A percentile compares a stretch with the other conserved stretches of the same genome.
phyloP scores from a whole-genome alignment of 2,888 invertebrate species.

The Morinoia aosen region DNA sequence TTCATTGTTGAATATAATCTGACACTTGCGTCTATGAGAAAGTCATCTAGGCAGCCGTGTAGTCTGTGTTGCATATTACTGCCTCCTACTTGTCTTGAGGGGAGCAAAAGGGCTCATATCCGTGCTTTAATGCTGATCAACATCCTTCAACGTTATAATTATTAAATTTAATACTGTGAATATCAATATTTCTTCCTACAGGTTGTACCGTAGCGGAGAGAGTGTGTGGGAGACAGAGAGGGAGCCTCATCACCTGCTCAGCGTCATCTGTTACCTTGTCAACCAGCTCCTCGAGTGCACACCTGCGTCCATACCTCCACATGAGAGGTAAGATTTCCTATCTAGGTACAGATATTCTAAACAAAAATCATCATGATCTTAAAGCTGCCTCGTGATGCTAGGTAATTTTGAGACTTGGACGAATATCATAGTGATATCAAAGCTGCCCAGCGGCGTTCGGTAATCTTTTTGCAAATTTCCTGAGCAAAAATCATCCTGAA shows the following conservation, averaged over 20 bases:
- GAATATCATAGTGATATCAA: no score
- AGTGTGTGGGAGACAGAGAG: constrained; percentile 88
- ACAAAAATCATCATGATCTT: neutral
- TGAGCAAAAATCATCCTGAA: neutral
- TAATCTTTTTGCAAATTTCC: neutral
- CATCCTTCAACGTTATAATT: no score
- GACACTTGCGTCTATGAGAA: no score
- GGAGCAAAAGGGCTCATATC: no score
- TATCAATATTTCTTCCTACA: constrained; percentile 69
- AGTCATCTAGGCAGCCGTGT: no score
- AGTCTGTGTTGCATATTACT: no score
- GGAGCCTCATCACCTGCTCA: constrained; percentile 87
- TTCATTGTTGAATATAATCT: no score
- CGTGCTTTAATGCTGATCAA: no score
- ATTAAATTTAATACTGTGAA: no score
- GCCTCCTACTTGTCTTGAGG: no score
- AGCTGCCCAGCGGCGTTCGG: no score
- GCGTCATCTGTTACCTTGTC: constrained; percentile 82
- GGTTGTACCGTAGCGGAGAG: constrained; percentile 84
- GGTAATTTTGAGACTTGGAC: neutral
- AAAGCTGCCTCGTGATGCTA: neutral
- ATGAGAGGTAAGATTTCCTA: constrained; percentile 71
- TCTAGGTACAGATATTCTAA: no score
- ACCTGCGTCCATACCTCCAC: constrained; percentile 74
- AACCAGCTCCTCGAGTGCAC: constrained; percentile 79